These are phyloP conservation scores for Gastrophryne carolinensis DNA, from an alignment of 2,797 vertebrate species.

Conservation along the genomic window DNA sequence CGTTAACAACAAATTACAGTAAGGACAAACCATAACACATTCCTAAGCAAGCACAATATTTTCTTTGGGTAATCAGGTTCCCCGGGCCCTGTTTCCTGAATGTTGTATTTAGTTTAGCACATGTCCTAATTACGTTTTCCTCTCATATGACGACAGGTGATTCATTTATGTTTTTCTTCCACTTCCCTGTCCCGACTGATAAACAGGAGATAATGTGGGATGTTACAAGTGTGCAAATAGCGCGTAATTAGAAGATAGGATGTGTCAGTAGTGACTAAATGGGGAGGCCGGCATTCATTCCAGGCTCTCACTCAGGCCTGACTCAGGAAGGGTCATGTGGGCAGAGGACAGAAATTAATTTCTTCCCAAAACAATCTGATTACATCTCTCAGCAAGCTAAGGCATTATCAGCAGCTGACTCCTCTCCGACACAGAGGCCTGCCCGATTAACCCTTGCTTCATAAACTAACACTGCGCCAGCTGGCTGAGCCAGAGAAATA, in stretches of 20 bases:
- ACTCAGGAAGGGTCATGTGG: constrained; percentile 6
- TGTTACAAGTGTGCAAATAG: constrained; percentile 34
- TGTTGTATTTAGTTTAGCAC: constrained; percentile 5
- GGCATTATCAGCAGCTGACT: neutral
- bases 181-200: constrained; percentile 28
- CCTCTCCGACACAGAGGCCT: neutral
- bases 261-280: constrained; percentile 5
- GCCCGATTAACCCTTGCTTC: neutral
- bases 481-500: too few species aligned
- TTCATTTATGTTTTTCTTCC: constrained; percentile 32
- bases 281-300: neutral
- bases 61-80: constrained; percentile 8
- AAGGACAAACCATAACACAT: neutral
- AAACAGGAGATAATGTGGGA: constrained; percentile 38
- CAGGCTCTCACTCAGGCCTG: neutral
- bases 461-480: too few species aligned
- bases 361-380: constrained; percentile 12
- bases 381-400: constrained; percentile 2
- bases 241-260: constrained; percentile 25
- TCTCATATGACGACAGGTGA: constrained; percentile 29
- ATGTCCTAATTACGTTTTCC: constrained; percentile 32
- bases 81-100: neutral
- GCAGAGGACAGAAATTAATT: constrained; percentile 16
- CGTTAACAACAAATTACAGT: neutral
- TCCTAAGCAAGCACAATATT: constrained; percentile 4